A percentile compares a stretch with the other conserved stretches of the same genome.
Conservation (phyloP, 2,113 vertebrate species). For the Ochotona princeps region DNA sequence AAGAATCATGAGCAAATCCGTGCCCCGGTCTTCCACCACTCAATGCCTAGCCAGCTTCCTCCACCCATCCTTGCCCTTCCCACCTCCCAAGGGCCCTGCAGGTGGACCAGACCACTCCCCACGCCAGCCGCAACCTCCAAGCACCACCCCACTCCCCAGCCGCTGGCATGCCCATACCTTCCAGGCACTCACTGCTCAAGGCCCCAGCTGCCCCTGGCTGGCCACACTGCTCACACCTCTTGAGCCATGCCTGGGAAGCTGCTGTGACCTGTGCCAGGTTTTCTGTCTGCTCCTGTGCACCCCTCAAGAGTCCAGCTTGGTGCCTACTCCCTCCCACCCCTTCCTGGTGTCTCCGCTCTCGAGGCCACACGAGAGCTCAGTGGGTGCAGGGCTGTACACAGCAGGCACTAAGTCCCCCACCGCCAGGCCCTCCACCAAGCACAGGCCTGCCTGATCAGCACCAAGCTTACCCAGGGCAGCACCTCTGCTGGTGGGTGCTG, state of each 20-base stretch:
- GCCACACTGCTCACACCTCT: accelerated
- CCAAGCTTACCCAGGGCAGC: accelerated
- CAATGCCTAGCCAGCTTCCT: not conserved
- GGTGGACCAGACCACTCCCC: not conserved
- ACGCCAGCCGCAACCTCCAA: not conserved
- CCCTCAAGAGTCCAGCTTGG: not conserved
- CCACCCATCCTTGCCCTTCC: not conserved
- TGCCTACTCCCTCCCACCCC: too few relatives aligned
- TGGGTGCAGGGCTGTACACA: not conserved
- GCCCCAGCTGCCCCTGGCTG: accelerated
- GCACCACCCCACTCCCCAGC: not conserved
- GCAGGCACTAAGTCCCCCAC: too few relatives aligned
- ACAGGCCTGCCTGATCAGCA: not conserved
- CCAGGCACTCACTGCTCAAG: too few relatives aligned
- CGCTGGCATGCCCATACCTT: too few relatives aligned
- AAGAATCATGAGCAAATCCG: too few relatives aligned
- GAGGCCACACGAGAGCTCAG: too few relatives aligned
- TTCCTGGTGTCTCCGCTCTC: too few relatives aligned
- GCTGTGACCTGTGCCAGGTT: too few relatives aligned
- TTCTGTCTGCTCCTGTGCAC: not conserved
- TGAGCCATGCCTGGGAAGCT: not conserved
- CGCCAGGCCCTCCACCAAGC: too few relatives aligned
- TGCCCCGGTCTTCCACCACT: not conserved
- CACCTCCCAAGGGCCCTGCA: not conserved
- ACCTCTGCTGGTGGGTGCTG: too few relatives aligned